phyloP scores from a whole-genome alignment of 2,888 invertebrate species.

The Ochlodes sylvanus region DNA sequence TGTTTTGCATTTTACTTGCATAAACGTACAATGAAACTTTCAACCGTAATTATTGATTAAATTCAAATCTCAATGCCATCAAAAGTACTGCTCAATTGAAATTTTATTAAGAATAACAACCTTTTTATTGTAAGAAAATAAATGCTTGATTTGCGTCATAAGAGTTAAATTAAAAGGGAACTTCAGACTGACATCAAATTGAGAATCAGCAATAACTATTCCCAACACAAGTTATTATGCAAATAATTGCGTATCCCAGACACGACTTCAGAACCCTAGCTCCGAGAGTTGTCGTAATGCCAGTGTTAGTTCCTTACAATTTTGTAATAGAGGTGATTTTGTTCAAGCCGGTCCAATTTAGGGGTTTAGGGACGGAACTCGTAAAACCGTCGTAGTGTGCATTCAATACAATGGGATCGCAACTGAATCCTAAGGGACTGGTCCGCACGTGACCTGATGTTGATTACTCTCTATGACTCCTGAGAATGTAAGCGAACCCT shows the following conservation, averaged over 20 bases:
- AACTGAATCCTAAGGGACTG: constrained; percentile 35
- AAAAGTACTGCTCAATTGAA: no score
- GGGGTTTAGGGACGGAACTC: constrained; percentile 20
- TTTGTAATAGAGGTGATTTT: constrained; percentile 40
- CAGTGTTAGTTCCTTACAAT: constrained; percentile 25
- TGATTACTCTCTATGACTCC: constrained; percentile 54
- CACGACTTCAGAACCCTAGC: constrained; percentile 38
- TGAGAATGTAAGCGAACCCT: constrained; percentile 38
- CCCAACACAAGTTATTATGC: constrained; percentile 27
- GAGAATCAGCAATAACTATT: constrained; percentile 13
- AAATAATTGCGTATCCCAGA: constrained; percentile 44
- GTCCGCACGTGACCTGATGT: constrained; percentile 56
- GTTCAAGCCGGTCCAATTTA: constrained; percentile 10
- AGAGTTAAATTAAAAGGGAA: no score
- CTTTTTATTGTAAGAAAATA: no score
- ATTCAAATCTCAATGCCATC: no score
- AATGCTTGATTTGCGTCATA: no score
- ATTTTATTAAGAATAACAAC: no score
- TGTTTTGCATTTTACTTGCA: no score
- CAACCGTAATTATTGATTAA: no score
- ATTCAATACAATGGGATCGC: constrained; percentile 37
- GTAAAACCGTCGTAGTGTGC: constrained; percentile 33
- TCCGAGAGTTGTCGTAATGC: constrained; percentile 15
- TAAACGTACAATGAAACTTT: no score
- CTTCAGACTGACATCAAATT: not conserved